Base-by-base conservation (phyloP, 1,140 invertebrate species). In the Lepidurus arcticus region DNA sequence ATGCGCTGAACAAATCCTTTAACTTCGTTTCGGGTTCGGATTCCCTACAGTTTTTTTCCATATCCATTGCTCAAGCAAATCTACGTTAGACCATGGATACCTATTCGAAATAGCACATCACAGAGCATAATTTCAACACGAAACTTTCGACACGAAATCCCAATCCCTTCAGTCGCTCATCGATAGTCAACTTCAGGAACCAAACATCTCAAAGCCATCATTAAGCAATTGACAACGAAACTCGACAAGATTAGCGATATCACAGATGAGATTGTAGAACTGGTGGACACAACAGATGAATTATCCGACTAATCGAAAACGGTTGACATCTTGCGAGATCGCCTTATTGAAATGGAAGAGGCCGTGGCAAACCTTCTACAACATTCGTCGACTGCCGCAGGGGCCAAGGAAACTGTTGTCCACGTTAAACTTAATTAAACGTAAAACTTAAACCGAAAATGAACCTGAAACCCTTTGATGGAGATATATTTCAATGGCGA, bases 211-310 rank as follows among this genome's bases (percentile, higher is more conserved):
- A 65, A 65, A 21, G 53, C 8, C 7, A 8, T 65, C n/a, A 10
- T 65, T 16, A 65, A 65, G 53, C 53, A 13, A 65, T 65, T 16
- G 2, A 65, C 53, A 65, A 65, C 13, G 53, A 65, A 65, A 65
- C 53, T 65, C 13, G 53, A 65, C 53, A 65, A 65, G 53, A 65
- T 65, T 21, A 65, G 53, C 53, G 53, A 65, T 21, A 65, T 65
- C 53, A 65, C 53, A 3, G 53, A 65, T 65, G 53, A 65, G 13
- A 65, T 21, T 65, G 13, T 65, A 16, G 0, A 65, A 65, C 53
- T 65, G 53, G 0, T 65, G 53, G n/a, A 65, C 2, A 65, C 53
- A 16, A 16, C n/a, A 8, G 53, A 65, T 65, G 53, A 65, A 65
- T 8, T 65, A 1, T 65, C 53, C 53, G 2, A 65, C 13, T 8